A percentile compares a stretch with the other conserved stretches of the same genome.
These are phyloP conservation scores for Clunio marinus DNA, from an alignment of 2,888 invertebrate species.

Conservation along the genomic window DNA sequence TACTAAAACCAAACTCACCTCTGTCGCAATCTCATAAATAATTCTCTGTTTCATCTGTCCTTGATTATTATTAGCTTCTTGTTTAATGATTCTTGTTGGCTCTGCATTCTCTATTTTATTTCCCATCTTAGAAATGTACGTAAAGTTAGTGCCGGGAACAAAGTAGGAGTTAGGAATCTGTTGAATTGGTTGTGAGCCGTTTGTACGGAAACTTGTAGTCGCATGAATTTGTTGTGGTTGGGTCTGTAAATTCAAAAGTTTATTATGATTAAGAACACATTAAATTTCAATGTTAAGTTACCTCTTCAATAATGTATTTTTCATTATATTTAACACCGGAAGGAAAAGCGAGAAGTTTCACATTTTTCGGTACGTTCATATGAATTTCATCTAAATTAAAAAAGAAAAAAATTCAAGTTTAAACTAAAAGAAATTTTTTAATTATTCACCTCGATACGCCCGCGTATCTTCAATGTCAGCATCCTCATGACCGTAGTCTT, in stretches of 20 bases:
- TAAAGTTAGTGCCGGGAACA: slow-evolving; percentile 20
- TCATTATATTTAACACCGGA: slow-evolving; percentile 28
- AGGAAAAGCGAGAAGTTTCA: slow-evolving; percentile 21
- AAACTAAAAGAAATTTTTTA: neutral
- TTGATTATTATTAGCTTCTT: slow-evolving; percentile 22
- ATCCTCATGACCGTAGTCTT: slow-evolving; percentile 18
- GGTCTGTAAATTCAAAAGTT: neutral
- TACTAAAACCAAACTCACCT: neutral
- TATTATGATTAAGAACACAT: neutral
- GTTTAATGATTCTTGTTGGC: slow-evolving; percentile 22
- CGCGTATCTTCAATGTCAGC: slow-evolving; percentile 20
- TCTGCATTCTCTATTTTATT: slow-evolving; percentile 25
- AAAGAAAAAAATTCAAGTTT: neutral
- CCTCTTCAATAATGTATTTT: slow-evolving; percentile 37
- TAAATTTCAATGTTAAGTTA: neutral
- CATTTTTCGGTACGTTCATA: slow-evolving; percentile 26
- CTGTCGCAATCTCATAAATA: slow-evolving; percentile 36
- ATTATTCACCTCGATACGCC: slow-evolving; percentile 4
- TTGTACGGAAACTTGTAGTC: slow-evolving; percentile 19
- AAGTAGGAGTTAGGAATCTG: neutral
- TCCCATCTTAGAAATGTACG: slow-evolving; percentile 28
- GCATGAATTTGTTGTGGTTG: too few relatives aligned
- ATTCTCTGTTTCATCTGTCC: slow-evolving; percentile 30
- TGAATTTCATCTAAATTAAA: slow-evolving; percentile 20
- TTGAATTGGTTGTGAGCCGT: slow-evolving; percentile 11